Base-by-base conservation (phyloP, 2,888 invertebrate genomes). In the Homarus gammarus region DNA sequence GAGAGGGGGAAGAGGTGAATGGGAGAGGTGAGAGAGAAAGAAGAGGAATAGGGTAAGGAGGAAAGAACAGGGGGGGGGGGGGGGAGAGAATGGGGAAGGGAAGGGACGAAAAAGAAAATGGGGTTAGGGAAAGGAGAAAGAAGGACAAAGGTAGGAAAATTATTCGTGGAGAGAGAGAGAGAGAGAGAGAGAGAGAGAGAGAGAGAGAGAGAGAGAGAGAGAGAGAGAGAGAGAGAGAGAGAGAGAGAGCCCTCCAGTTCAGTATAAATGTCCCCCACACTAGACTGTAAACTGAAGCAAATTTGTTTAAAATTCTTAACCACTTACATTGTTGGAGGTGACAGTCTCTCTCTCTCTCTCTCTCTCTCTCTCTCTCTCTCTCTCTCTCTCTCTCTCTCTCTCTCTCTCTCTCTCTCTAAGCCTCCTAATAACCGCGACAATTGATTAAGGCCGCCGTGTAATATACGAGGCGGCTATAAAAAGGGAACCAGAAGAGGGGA, bases 361-460 rank as follows among this genome's bases (percentile, higher is more conserved):
- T 44, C 12, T 12, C n/a, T 8, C 6, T n/a, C n/a, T n/a, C n/a
- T n/a, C n/a, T n/a, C n/a, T n/a, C n/a, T n/a, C 6, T 44, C 44
- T 8, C 6, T 8, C 6, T 8, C 44, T 12, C 44, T 44, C 44
- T 8, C 44, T 12, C 44, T 8, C 44, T 12, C 12, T 8, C 44
- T 44, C 44, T 44, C 44, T 12, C 44, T 44, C 6, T 5, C 75
- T 8, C 44, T 15, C 75, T 12, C 31, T 49, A 10, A 75, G n/a
- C n/a, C 36, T 6, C 40, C 49, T 44, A 75, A 75, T 44, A 73
- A 38, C 73, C 75, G 6, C 27, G 64, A 64, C 64, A 64, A 64
- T 64, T 64, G 64, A 64, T 64, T 64, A 64, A n/a, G 64, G 64
- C 10, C 5, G 15, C 18, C n/a, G 77, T 81, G 61, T 64, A 36